A percentile compares a stretch with the other conserved stretches of the same genome.
Evolutionary conservation across 2,113 vertebrate species (phyloP).

Genomic region (Chelonoidis abingdonii): DNA sequence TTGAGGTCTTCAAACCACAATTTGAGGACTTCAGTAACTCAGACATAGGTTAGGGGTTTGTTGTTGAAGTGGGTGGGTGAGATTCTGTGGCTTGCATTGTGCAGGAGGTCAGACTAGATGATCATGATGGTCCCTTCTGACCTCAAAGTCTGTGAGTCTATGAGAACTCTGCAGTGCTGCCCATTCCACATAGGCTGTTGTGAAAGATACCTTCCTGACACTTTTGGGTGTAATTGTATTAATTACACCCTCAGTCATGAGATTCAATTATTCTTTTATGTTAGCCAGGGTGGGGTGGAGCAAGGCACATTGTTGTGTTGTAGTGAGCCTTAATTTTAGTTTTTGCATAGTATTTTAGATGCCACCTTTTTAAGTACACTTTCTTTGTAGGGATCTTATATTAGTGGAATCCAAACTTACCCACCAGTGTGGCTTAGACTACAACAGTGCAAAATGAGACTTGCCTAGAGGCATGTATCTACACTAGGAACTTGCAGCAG

Average conservation of each 20-base stretch:
- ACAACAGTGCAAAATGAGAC: not conserved
- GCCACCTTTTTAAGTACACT: not conserved
- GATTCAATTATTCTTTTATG: not conserved
- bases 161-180: not conserved
- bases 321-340: not conserved
- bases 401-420: not conserved
- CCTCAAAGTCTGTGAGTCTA: too few species aligned
- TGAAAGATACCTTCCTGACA: not conserved
- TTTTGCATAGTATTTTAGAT: not conserved
- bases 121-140: too few species aligned
- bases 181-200: not conserved
- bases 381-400: not conserved
- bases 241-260: not conserved
- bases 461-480: too few species aligned
- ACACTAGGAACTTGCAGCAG: fast-evolving
- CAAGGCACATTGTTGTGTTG: not conserved
- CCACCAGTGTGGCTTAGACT: not conserved
- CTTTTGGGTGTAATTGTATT: not conserved
- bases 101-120: too few species aligned
- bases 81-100: too few species aligned
- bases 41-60: too few species aligned
- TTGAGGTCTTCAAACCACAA: too few species aligned
- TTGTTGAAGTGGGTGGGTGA: too few species aligned
- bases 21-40: too few species aligned
- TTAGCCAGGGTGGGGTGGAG: not conserved